Conservation (phyloP, 2,888 invertebrate species). For the Tinea trinotella region DNA sequence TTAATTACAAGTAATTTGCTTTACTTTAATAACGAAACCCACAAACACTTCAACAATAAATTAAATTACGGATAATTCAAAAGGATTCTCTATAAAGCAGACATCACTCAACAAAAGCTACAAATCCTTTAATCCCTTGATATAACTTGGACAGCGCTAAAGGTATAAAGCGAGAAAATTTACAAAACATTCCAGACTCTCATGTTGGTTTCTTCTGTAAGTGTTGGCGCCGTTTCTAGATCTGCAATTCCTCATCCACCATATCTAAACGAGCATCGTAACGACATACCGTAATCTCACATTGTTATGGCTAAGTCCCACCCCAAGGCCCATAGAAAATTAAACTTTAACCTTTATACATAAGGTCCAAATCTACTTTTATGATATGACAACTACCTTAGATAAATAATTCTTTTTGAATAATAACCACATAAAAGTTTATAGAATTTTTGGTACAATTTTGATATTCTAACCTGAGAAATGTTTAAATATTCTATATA, state of each 20-base stretch:
- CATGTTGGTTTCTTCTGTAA: constrained; percentile 29
- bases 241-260: constrained; percentile 63
- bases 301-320: constrained; percentile 37
- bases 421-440: constrained; percentile 29
- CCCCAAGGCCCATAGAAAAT: constrained; percentile 19
- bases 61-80: background rate
- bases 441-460: constrained; percentile 25
- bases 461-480: constrained; percentile 18
- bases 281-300: constrained; percentile 65
- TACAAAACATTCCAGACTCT: background rate
- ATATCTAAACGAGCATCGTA: constrained; percentile 69
- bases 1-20: background rate
- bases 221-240: constrained; percentile 45
- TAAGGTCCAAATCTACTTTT: constrained; percentile 18
- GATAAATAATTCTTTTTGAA: constrained; percentile 28
- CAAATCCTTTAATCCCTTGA: background rate
- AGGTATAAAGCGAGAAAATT: background rate
- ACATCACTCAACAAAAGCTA: background rate
- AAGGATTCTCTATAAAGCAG: background rate
- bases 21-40: background rate
- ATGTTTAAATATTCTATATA: constrained; percentile 6
- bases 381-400: constrained; percentile 17
- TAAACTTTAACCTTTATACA: constrained; percentile 18
- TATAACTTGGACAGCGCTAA: background rate
- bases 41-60: background rate